A percentile compares a stretch with the other conserved stretches of the same genome.
Evolutionary conservation across 1,140 invertebrate genomes (phyloP).

Genomic region (Hesperophylax magnus): DNA sequence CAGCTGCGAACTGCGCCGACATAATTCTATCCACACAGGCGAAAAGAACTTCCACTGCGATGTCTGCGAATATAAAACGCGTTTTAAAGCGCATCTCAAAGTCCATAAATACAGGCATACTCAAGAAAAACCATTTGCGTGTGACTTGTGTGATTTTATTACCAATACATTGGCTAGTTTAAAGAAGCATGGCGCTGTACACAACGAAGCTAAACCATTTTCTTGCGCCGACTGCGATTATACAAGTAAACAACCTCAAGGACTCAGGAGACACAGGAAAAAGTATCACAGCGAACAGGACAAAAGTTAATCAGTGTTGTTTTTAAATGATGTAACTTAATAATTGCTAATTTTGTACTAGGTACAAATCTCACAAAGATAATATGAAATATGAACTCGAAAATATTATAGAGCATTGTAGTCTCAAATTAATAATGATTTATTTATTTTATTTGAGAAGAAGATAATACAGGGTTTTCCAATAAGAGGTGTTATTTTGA

Average conservation of each 20-base stretch:
- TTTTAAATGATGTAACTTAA: neutral
- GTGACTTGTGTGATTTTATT: neutral
- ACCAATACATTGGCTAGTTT: neutral
- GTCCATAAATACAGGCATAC: neutral
- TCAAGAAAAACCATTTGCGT: neutral
- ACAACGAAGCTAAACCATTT: neutral
- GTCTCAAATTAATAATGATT: too few relatives aligned
- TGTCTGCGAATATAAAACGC: neutral
- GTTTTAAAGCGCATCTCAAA: neutral
- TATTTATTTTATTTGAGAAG: too few relatives aligned
- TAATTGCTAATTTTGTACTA: too few relatives aligned
- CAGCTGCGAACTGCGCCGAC: neutral
- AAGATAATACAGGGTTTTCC: too few relatives aligned
- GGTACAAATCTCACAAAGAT: too few relatives aligned
- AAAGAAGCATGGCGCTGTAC: neutral
- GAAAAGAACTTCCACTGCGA: neutral
- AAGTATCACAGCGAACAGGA: neutral
- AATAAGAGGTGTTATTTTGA: too few relatives aligned
- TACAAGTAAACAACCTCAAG: neutral
- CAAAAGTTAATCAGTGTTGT: neutral
- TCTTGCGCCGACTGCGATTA: neutral
- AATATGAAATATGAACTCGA: too few relatives aligned
- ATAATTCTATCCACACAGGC: neutral
- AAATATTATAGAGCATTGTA: too few relatives aligned
- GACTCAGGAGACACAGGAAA: neutral